Evolutionary conservation across 2,113 vertebrate species (phyloP).

Genomic region (Rhinoptilus africanus): DNA sequence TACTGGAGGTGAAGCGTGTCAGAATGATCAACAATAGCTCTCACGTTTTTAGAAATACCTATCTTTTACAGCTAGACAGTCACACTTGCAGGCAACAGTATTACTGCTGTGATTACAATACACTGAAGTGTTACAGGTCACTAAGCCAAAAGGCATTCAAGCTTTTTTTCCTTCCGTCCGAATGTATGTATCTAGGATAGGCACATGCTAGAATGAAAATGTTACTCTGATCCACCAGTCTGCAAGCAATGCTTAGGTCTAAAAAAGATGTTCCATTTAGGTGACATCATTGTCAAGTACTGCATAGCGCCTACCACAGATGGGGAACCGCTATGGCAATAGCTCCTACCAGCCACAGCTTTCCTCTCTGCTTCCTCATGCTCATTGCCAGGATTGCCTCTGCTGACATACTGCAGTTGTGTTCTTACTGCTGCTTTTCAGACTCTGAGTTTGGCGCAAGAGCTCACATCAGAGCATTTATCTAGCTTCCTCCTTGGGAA

Average conservation of each 20-base stretch:
- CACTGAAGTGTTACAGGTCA: neutral
- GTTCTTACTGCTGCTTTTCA: slow-evolving; percentile 38
- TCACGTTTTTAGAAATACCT: neutral
- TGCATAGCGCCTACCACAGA: slow-evolving; percentile 32
- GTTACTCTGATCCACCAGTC: neutral
- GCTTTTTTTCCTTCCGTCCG: neutral
- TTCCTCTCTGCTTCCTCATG: neutral
- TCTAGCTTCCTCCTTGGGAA: slow-evolving; percentile 31
- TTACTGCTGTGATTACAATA: neutral
- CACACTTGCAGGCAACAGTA: neutral
- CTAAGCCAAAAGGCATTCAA: neutral
- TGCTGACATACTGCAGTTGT: slow-evolving; percentile 35
- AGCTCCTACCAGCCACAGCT: neutral
- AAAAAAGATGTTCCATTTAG: slow-evolving; percentile 28
- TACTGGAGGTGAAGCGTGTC: neutral
- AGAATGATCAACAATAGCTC: neutral
- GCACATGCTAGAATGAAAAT: neutral
- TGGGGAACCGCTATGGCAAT: slow-evolving; percentile 17
- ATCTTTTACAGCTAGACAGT: neutral
- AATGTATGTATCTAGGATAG: neutral
- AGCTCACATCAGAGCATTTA: slow-evolving; percentile 9
- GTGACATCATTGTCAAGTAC: slow-evolving; percentile 4
- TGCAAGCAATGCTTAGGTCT: slow-evolving; percentile 28
- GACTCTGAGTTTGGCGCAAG: neutral
- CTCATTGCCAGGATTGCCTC: neutral